Base-by-base conservation (phyloP, 92 coral and sea anemone species). In the Virgularia gustaviana region DNA sequence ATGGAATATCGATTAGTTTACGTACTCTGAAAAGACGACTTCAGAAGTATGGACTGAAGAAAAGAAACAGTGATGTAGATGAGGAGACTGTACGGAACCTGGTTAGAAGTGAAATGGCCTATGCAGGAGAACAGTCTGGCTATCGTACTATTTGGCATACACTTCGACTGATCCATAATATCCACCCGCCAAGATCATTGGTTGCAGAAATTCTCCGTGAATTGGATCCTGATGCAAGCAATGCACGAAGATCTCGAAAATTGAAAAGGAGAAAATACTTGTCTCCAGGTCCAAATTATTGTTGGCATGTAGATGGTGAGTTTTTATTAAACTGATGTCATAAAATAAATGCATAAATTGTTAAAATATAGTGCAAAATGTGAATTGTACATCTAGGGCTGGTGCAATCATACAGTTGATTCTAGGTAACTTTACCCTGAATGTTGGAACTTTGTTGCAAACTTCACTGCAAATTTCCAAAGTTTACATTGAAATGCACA, bases 101-200 rank as follows among this genome's bases (percentile, higher is more conserved):
- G n/a, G 68, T 82, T 34, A 82, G 56, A 60, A 43, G 20, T 0
- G 86, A 82, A 77, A 82, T 76, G 72, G 58, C 76, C 68, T 72
- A 76, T 12, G 61, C 86, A 16, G 86, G 86, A 58, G 52, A 65
- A 52, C 86, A 63, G 38, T 42, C 77, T 0, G 82, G 86, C 45
- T 74, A 81, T 61, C 65, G 82, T 54, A 81, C 55, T 44, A 81
- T 81, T 75, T 82, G 82, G 83, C 77, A 82, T 60, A 49, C 76
- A 10, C 82, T 82, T 29, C 6, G 64, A 58, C 20, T 59, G 34
- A 76, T 58, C 34, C 35, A 81, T 35, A 75, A 81, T 70, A 42
- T 81, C 33, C 86, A 81, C 66, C 68, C 47, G 23, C 61, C 62
- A 35, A 58, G 86, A 29, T 41, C 6, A 49, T 60, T 76, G 20